These are phyloP conservation scores for Cylindroiulus punctatus DNA, from an alignment of 2,888 invertebrate genomes.

Conservation along the genomic window DNA sequence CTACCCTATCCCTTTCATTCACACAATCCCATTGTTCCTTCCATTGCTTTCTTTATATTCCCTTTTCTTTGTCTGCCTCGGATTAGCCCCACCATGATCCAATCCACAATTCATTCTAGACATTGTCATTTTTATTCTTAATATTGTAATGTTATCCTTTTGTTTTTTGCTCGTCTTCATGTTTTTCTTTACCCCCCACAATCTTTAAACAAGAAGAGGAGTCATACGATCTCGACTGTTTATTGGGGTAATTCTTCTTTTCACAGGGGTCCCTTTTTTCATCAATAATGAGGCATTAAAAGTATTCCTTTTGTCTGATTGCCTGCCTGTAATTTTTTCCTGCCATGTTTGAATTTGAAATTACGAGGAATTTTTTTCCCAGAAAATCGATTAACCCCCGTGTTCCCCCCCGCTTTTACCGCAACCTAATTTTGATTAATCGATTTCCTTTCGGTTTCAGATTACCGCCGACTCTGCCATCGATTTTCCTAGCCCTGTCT, in stretches of 20 bases:
- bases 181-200: not conserved
- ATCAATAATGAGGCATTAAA: constrained; percentile 33
- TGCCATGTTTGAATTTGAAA: constrained; percentile 28
- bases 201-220: not conserved
- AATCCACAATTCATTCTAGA: not conserved
- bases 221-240: constrained; percentile 33
- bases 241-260: constrained; percentile 29
- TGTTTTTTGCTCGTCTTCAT: not conserved
- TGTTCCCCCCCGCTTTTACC: not conserved
- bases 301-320: constrained; percentile 36
- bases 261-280: not conserved
- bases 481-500: constrained; percentile 39
- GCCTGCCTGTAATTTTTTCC: not conserved
- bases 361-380: not conserved
- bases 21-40: not conserved
- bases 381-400: constrained; percentile 26
- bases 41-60: not conserved
- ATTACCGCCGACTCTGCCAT: constrained; percentile 29
- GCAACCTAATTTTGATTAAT: constrained; percentile 40
- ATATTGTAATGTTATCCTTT: constrained; percentile 42
- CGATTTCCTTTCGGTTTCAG: constrained; percentile 47
- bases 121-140: constrained; percentile 40
- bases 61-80: not conserved
- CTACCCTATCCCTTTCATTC: too few relatives aligned
- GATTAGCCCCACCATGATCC: not conserved